phyloP scores from a whole-genome alignment of 2,888 invertebrate species.

The Apoda limacodes region DNA sequence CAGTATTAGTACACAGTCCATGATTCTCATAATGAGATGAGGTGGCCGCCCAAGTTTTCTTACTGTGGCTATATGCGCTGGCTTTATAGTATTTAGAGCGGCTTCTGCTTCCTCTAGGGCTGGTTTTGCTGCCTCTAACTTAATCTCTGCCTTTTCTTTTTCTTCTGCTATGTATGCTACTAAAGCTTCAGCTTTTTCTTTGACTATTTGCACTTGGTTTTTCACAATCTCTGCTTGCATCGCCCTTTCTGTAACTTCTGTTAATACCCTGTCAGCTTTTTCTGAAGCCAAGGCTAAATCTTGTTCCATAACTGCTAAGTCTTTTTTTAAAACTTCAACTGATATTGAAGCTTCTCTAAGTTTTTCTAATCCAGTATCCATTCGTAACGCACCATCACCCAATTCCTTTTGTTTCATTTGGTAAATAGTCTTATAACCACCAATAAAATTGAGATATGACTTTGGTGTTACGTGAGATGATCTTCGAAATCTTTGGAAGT shows the following conservation, averaged over 20 bases:
- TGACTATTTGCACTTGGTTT: slow-evolving; percentile 95
- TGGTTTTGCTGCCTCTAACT: slow-evolving; percentile 95
- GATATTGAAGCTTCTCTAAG: slow-evolving; percentile 95
- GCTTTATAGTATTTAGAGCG: slow-evolving; percentile 95
- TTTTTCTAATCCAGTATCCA: slow-evolving; percentile 96
- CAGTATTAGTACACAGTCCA: slow-evolving; percentile 95
- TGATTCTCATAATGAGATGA: slow-evolving; percentile 96
- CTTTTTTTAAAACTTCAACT: slow-evolving; percentile 90
- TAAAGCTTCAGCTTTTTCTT: slow-evolving; percentile 93
- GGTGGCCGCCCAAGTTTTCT: slow-evolving; percentile 95
- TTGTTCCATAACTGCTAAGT: slow-evolving; percentile 94
- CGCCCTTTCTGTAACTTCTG: slow-evolving; percentile 93
- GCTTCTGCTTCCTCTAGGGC: slow-evolving; percentile 95
- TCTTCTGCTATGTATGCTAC: slow-evolving; percentile 90
- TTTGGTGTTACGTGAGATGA: slow-evolving; percentile 98
- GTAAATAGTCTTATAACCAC: slow-evolving; percentile 95
- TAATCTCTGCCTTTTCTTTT: slow-evolving; percentile 91
- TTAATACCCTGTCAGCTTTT: slow-evolving; percentile 88
- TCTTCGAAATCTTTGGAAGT: slow-evolving; percentile 91
- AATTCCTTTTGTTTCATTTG: slow-evolving; percentile 89
- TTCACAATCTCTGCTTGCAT: slow-evolving; percentile 96
- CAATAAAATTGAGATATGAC: slow-evolving; percentile 95
- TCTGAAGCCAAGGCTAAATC: slow-evolving; percentile 93
- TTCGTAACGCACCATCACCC: slow-evolving; percentile 89
- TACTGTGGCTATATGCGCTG: slow-evolving; percentile 95